A percentile compares a stretch with the other conserved stretches of the same genome.
Conservation (phyloP, 2,888 invertebrate species). For the Rhingia campestris region DNA sequence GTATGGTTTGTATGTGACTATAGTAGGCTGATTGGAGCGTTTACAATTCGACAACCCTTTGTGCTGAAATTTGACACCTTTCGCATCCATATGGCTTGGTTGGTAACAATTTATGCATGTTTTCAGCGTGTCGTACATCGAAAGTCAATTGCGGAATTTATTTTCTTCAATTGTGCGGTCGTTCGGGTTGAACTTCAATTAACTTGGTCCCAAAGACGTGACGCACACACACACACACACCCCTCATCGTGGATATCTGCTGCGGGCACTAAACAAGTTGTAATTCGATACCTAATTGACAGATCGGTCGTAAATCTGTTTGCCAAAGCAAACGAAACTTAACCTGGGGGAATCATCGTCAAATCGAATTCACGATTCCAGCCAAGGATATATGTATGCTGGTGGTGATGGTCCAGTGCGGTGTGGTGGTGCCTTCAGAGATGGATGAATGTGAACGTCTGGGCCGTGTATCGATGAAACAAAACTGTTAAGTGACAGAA, state of each 20-base stretch:
- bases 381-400: constrained; percentile 57
- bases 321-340: constrained; percentile 75
- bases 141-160: constrained; percentile 70
- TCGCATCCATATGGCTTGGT: not conserved
- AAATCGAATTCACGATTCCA: constrained; percentile 69
- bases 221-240: constrained; percentile 4
- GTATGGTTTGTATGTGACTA: not conserved
- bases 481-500: constrained; percentile 67
- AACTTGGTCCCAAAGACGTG: constrained; percentile 75
- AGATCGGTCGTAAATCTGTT: constrained; percentile 82
- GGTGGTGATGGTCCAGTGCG: constrained; percentile 5
- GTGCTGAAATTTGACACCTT: constrained; percentile 31
- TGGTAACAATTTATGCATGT: constrained; percentile 53
- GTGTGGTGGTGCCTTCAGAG: not conserved
- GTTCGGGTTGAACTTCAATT: constrained; percentile 77
- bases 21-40: not conserved
- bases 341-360: constrained; percentile 72
- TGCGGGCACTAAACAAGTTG: constrained; percentile 82
- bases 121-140: constrained; percentile 52
- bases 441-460: not conserved
- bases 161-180: constrained; percentile 40
- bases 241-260: constrained; percentile 45
- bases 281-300: constrained; percentile 83
- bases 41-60: not conserved
- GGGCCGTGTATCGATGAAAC: constrained; percentile 20